A percentile compares a stretch with the other conserved stretches of the same genome.
These are phyloP conservation scores for Nipponacmea schrenckii DNA, from an alignment of 2,888 invertebrate species.

Conservation along the genomic window DNA sequence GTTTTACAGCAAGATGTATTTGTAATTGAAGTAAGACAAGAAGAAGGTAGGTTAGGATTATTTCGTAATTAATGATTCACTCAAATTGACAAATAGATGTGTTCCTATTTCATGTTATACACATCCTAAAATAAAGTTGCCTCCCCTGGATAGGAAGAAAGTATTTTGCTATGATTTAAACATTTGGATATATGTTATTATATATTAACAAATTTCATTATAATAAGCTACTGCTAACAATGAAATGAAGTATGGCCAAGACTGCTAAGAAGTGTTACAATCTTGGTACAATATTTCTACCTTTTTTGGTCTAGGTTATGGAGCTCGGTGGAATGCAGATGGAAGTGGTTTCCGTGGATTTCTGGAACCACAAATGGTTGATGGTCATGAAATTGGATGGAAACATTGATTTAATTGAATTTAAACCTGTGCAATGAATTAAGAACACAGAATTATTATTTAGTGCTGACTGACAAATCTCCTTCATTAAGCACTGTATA, in stretches of 20 bases:
- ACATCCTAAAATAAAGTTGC: too few relatives aligned
- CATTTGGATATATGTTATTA: neutral
- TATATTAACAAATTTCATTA: neutral
- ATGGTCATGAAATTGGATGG: constrained; percentile 65
- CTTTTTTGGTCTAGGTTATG: constrained; percentile 54
- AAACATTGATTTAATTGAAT: constrained; percentile 45
- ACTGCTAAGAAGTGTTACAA: too few relatives aligned
- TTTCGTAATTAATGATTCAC: too few relatives aligned
- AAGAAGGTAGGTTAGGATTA: constrained; percentile 43
- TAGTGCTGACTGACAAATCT: neutral
- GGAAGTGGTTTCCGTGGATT: constrained; percentile 64
- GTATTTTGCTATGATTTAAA: too few relatives aligned
- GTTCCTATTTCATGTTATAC: too few relatives aligned
- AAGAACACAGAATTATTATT: neutral
- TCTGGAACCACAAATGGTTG: constrained; percentile 66
- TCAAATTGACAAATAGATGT: too few relatives aligned
- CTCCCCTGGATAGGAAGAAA: too few relatives aligned
- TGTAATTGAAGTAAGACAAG: constrained; percentile 56
- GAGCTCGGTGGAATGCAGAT: constrained; percentile 63
- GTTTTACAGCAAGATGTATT: constrained; percentile 55
- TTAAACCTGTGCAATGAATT: neutral
- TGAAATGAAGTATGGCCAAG: too few relatives aligned
- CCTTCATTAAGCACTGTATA: too few relatives aligned
- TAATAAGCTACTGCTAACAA: neutral
- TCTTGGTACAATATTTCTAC: too few relatives aligned